Evolutionary conservation across 2,113 vertebrate genomes (phyloP).

Genomic region (Bos indicus): DNA sequence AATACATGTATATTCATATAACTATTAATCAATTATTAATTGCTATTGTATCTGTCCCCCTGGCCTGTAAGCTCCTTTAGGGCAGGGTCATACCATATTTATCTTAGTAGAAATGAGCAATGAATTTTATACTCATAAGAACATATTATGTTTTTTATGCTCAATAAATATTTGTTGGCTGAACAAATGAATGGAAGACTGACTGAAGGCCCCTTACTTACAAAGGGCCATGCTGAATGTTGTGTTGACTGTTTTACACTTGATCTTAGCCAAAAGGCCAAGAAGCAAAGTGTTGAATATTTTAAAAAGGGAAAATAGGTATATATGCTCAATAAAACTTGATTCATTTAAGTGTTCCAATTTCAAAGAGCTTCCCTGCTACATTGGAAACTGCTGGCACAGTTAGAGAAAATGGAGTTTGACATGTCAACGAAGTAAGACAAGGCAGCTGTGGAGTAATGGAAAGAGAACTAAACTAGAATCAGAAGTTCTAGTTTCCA

Average conservation of each 20-base stretch:
- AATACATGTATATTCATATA: not conserved
- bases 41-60: not conserved
- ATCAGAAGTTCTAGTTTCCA: not conserved
- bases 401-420: not conserved
- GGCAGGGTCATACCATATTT: not conserved
- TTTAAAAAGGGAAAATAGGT: not conserved
- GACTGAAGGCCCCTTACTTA: not conserved
- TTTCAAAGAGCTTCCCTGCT: not conserved
- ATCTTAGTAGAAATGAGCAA: not conserved
- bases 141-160: not conserved
- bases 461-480: not conserved
- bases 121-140: not conserved
- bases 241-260: not conserved
- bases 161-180: not conserved
- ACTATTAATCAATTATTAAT: not conserved
- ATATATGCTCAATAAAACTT: not conserved
- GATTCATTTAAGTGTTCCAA: not conserved
- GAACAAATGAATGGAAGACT: not conserved
- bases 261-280: not conserved
- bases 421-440: not conserved
- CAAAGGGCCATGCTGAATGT: not conserved
- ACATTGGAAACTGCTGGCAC: conserved; percentile 4
- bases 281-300: not conserved
- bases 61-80: not conserved
- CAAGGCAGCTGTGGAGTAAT: not conserved